Evolutionary conservation across 2,888 invertebrate genomes (phyloP).

Genomic region (Mesorhabditis belari): DNA sequence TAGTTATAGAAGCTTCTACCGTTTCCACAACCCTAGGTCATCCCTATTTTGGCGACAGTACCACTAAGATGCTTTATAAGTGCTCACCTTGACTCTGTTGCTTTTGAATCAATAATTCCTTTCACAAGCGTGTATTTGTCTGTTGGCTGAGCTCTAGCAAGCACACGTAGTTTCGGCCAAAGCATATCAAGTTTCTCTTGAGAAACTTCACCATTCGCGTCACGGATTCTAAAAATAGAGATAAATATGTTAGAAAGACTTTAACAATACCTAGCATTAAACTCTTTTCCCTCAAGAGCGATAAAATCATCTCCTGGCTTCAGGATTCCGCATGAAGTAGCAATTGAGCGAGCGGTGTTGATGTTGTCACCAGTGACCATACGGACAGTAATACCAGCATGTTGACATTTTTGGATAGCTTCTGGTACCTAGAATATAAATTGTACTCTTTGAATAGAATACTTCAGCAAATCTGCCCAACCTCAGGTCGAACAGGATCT

Average conservation of each 20-base stretch:
- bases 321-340: slow-evolving; percentile 80
- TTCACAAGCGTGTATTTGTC: slow-evolving; percentile 96
- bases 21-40: slow-evolving; percentile 60
- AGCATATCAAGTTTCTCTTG: slow-evolving; percentile 80
- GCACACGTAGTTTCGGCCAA: slow-evolving; percentile 89
- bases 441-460: no score
- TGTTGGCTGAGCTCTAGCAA: slow-evolving; percentile 92
- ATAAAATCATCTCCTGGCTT: slow-evolving; percentile 89
- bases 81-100: slow-evolving; percentile 24
- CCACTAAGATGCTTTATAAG: not conserved
- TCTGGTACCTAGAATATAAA: slow-evolving; percentile 68
- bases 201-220: slow-evolving; percentile 61
- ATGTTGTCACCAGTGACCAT: slow-evolving; percentile 99
- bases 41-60: slow-evolving; percentile 57
- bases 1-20: slow-evolving; percentile 59
- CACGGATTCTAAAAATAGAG: slow-evolving; percentile 31
- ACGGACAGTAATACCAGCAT: slow-evolving; percentile 92
- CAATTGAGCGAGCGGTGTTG: slow-evolving; percentile 95
- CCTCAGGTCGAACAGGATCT: slow-evolving; percentile 44
- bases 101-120: slow-evolving; percentile 43
- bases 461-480: no score
- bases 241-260: not conserved
- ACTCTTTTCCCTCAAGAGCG: slow-evolving; percentile 93
- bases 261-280: slow-evolving; percentile 68
- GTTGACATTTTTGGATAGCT: slow-evolving; percentile 88